phyloP scores from a whole-genome alignment of 2,113 vertebrate genomes.

The Syrmaticus mikado region DNA sequence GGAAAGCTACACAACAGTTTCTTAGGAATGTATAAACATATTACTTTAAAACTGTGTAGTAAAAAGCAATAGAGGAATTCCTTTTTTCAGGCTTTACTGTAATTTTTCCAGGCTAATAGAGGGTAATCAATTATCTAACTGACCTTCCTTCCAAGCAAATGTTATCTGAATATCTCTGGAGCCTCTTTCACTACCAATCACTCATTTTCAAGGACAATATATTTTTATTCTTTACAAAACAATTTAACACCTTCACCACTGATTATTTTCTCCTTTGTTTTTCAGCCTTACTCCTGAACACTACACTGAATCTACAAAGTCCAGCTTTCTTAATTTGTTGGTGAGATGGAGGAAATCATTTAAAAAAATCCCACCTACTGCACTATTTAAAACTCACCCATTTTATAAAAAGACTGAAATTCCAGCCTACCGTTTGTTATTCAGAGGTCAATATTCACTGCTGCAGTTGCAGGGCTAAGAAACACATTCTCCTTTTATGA shows the following conservation, averaged over 20 bases:
- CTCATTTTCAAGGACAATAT: conserved; percentile 69
- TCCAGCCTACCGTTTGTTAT: not conserved
- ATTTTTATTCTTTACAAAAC: conserved; percentile 70
- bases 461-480: not conserved
- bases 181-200: conserved; percentile 42
- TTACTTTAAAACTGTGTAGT: not conserved
- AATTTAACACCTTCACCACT: conserved; percentile 55
- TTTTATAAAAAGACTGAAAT: not conserved
- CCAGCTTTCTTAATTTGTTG: not conserved
- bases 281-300: conserved; percentile 13
- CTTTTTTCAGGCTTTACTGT: not conserved
- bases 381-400: not conserved
- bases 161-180: conserved; percentile 58
- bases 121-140: conserved; percentile 39
- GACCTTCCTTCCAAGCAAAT: conserved; percentile 74
- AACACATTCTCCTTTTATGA: not conserved
- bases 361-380: not conserved
- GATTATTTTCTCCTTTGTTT: conserved; percentile 47
- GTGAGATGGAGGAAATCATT: not conserved
- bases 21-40: not conserved
- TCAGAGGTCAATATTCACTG: not conserved
- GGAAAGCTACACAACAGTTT: conserved; percentile 3
- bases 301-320: not conserved
- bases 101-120: conserved; percentile 66
- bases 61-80: not conserved